phyloP scores from a whole-genome alignment of 2,797 vertebrate genomes.

The Neomorphus geoffroyi region DNA sequence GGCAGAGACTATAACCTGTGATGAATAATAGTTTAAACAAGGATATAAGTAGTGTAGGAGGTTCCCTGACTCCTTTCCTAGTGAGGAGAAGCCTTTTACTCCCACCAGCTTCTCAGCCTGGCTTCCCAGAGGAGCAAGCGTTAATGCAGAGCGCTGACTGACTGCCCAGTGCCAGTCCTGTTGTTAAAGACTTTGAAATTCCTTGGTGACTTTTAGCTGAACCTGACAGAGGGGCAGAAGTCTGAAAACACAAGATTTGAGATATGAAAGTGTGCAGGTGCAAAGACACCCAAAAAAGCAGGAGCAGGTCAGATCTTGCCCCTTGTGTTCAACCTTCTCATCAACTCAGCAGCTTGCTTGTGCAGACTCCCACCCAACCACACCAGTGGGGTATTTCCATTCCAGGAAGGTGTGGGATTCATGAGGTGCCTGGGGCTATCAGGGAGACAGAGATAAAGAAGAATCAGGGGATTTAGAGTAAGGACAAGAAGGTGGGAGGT shows the following conservation, averaged over 20 bases:
- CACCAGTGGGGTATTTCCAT: neutral
- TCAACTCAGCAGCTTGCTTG: neutral
- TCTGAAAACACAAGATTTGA: neutral
- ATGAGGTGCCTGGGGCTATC: neutral
- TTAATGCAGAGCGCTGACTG: neutral
- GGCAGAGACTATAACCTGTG: neutral
- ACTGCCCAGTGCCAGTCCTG: neutral
- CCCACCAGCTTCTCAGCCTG: neutral
- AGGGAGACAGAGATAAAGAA: neutral
- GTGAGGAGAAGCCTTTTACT: neutral
- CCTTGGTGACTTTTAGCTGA: neutral
- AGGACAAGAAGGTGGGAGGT: neutral
- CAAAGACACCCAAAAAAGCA: neutral
- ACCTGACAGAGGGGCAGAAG: neutral
- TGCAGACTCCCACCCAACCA: neutral
- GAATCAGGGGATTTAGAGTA: neutral
- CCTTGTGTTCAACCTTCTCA: neutral
- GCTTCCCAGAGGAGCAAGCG: neutral
- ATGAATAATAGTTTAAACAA: neutral
- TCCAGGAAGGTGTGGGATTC: neutral
- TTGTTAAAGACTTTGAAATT: neutral
- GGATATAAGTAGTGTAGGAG: neutral
- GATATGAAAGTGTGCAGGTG: accelerated
- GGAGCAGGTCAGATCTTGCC: neutral
- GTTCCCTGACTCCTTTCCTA: neutral